Conservation (phyloP, 2,888 invertebrate species). For the Sesia bembeciformis region DNA sequence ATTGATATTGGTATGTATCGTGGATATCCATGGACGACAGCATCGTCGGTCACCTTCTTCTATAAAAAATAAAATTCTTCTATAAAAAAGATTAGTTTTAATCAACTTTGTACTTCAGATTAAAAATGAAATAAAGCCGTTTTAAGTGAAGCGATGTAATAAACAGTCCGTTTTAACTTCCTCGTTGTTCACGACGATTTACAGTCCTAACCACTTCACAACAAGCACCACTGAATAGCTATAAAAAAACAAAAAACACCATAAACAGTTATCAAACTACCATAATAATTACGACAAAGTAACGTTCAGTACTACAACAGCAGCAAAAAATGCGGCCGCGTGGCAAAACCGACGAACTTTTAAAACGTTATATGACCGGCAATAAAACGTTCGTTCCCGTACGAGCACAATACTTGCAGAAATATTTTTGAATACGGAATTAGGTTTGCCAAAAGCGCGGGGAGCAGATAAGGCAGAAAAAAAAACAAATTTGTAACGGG, state of each 20-base stretch:
- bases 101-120: too few species aligned
- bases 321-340: conserved; percentile 36
- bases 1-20: too few species aligned
- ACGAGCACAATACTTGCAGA: conserved; percentile 73
- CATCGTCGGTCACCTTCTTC: too few species aligned
- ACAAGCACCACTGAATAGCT: conserved; percentile 4
- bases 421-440: conserved; percentile 75
- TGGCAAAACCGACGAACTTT: conserved; percentile 65
- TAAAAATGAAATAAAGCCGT: too few species aligned
- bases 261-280: conserved; percentile 54
- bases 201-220: conserved; percentile 1
- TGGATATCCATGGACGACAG: too few species aligned
- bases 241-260: conserved; percentile 32
- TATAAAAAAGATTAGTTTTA: too few species aligned
- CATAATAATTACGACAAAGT: conserved; percentile 54
- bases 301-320: conserved; percentile 31
- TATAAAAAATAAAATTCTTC: too few species aligned
- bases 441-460: conserved; percentile 73
- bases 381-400: conserved; percentile 69
- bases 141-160: too few species aligned
- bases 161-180: too few species aligned
- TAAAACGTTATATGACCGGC: conserved; percentile 72
- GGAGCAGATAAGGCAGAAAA: conserved; percentile 72
- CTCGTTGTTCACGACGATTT: too few species aligned
- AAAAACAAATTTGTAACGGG: conserved; percentile 75